Conservation (phyloP, 1,140 invertebrate genomes). For the Orchestia grillus region DNA sequence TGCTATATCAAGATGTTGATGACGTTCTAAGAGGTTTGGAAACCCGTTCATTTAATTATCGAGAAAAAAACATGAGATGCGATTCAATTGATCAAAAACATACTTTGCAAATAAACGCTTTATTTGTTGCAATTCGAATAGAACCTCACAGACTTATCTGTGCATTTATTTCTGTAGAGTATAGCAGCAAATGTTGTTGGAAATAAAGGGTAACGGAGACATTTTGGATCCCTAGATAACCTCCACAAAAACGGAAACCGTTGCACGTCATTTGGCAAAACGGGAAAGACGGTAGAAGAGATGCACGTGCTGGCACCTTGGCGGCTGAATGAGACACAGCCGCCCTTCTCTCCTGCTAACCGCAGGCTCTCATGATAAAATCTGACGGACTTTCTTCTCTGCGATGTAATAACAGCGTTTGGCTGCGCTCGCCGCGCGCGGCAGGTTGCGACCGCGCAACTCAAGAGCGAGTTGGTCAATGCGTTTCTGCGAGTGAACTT, state of each 20-base stretch:
- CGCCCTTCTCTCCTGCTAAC: slow-evolving; percentile 31
- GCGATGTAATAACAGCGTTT: neutral
- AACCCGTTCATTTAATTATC: neutral
- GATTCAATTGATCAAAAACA: neutral
- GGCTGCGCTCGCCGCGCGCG: neutral
- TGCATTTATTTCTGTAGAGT: neutral
- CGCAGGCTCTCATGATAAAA: slow-evolving; percentile 49
- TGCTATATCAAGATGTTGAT: neutral
- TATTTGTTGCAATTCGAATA: neutral
- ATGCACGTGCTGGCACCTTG: neutral
- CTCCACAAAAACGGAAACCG: neutral
- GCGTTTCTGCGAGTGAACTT: neutral
- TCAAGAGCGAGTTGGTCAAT: neutral
- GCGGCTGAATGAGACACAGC: neutral
- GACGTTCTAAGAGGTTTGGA: neutral
- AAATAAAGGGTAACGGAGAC: neutral
- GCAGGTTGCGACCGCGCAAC: neutral
- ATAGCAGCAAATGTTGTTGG: neutral
- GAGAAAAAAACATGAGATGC: neutral
- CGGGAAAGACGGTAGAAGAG: neutral
- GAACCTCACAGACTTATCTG: neutral
- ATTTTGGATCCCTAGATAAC: neutral
- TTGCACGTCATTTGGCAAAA: neutral
- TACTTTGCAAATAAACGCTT: neutral
- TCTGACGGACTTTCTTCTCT: slow-evolving; percentile 39